Evolutionary conservation across 2,797 vertebrate species (phyloP).

Genomic region (Sarcoramphus papa): DNA sequence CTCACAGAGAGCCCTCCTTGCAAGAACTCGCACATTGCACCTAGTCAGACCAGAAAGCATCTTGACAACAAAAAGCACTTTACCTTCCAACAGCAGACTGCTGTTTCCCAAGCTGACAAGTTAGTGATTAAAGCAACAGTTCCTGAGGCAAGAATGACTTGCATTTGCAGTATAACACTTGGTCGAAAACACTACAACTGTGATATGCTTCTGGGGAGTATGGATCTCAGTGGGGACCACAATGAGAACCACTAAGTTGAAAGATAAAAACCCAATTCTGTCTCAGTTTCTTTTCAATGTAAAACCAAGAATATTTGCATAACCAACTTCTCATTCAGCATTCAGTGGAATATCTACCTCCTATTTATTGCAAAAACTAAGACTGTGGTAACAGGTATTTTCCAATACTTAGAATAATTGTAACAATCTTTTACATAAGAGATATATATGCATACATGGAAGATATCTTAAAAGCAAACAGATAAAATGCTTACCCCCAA

Average conservation of each 20-base stretch:
- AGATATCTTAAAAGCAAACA: not conserved
- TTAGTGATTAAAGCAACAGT: not conserved
- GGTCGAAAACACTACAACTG: not conserved
- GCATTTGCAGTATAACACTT: not conserved
- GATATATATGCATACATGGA: not conserved
- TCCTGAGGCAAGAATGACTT: not conserved
- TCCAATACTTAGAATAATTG: not conserved
- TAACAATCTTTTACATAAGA: not conserved
- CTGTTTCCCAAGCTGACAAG: not conserved
- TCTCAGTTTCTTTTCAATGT: not conserved
- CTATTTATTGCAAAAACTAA: not conserved
- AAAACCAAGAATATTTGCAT: not conserved
- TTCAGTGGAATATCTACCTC: not conserved
- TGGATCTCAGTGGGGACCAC: not conserved
- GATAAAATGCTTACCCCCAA: slow-evolving; percentile 81
- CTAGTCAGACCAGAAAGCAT: not conserved
- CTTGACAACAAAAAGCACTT: not conserved
- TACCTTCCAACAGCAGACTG: not conserved
- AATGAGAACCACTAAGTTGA: not conserved
- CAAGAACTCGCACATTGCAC: not conserved
- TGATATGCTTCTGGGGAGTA: not conserved
- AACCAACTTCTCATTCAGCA: not conserved
- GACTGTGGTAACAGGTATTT: not conserved
- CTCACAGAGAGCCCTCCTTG: not conserved
- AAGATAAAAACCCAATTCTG: not conserved